Evolutionary conservation across 1,140 invertebrate species (phyloP).

Genomic region (Cotesia vestalis): DNA sequence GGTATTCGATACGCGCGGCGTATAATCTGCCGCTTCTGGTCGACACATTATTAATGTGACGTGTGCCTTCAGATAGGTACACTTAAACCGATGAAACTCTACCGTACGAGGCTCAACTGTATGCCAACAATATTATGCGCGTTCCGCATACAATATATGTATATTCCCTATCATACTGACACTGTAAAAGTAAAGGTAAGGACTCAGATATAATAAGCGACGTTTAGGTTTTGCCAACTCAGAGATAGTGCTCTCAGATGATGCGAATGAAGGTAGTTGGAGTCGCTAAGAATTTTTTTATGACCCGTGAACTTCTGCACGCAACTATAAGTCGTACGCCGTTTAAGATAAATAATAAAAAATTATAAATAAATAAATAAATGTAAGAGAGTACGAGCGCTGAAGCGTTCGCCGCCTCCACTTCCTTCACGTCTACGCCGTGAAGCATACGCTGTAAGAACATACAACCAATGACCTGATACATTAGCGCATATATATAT

Average conservation of each 20-base stretch:
- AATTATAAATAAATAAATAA: too few relatives aligned
- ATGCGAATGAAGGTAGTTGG: conserved; percentile 33
- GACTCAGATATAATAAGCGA: neutral
- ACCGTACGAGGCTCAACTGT: too few relatives aligned
- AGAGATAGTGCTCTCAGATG: neutral
- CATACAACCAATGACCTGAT: conserved; percentile 29
- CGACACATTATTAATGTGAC: conserved; percentile 24
- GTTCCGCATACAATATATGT: too few relatives aligned
- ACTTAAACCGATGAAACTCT: too few relatives aligned
- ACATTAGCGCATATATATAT: conserved; percentile 25
- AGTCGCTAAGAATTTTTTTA: conserved; percentile 46
- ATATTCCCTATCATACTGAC: neutral
- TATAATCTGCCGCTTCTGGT: conserved; percentile 24
- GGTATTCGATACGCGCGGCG: conserved; percentile 21
- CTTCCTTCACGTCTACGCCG: conserved; percentile 21
- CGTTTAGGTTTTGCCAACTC: conserved; percentile 14
- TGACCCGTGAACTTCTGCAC: conserved; percentile 58
- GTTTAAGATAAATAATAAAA: too few relatives aligned
- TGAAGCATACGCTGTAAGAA: conserved; percentile 5
- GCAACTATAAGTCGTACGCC: conserved; percentile 39
- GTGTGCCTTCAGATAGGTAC: conserved; percentile 33
- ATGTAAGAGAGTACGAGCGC: conserved; percentile 44
- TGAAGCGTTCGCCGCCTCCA: conserved; percentile 22
- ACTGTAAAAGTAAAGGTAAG: too few relatives aligned
- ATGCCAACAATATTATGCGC: too few relatives aligned